Evolutionary conservation across 1,140 invertebrate genomes (phyloP), one percentile per base, ranked within the genome.

Genomic region (Pseudomyrmex flavicornis): DNA sequence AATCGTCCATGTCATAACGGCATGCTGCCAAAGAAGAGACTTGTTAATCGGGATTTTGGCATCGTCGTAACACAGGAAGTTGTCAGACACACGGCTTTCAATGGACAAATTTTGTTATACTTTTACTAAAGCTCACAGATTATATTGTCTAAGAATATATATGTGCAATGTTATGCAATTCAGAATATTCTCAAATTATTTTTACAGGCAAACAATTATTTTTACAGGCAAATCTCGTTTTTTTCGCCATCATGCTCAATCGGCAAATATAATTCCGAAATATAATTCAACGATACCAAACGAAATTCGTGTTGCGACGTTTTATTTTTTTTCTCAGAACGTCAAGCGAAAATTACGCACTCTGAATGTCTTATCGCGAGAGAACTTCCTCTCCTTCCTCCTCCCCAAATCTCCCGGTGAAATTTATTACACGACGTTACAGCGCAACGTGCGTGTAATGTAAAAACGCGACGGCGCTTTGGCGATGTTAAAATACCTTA

Each of bases 401-500:
- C 5, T 1, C 3, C 7, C 0, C 59, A 80, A 59, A 54, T 22
- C 50, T 61, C 66, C 54, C 22, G 44, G 66, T 59, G 44, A 80
- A 72, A 80, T 80, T 80, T 80, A 80, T 80, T 80, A 72, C 58
- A 22, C 46, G 66, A 58, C 76, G 26, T 22, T 70, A 70, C 44
- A 48, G 66, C 56, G 66, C 66, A 35, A 59, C 68, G 56, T 70
- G 65, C 65, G 54, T 70, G 76, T 80, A 72, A 80, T 72, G 66
- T 70, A 80, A 77, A 80, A 80, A 59, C 35, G 44, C 54, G 72
- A 66, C 66, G 66, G 66, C 54, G 54, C 56, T 50, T 44, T 46
- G 76, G 54, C 26, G 76, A 80, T 80, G 54, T 80, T 80, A 80
- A 80, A 72, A 80, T 66, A 48, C 66, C 66, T 80, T 80, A 80